Base-by-base conservation (phyloP, 1,140 invertebrate species). In the Drosophila orena region DNA sequence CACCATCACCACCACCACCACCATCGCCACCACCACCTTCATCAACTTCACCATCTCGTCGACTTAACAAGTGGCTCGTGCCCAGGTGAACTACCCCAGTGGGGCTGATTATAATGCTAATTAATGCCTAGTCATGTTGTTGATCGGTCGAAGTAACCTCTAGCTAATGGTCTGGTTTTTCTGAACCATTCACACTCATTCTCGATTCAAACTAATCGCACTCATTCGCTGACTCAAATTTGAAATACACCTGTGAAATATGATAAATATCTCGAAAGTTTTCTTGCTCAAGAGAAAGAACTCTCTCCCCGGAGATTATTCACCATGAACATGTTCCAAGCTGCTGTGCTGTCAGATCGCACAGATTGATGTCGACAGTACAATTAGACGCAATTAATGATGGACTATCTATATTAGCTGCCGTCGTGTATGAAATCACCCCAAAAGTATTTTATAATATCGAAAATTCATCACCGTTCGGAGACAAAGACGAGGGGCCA, bases 31-130 rank as follows among this genome's bases (percentile, higher is more conserved):
- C 30, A 30, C 1, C 27, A 7, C 0, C 27, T 8, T 1, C 27
- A 30, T 4, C 22, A 22, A 3, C 22, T 0, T 2, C 27, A 30
- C 30, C 30, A 30, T 50, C 47, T 50, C 30, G 47, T 24, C 47
- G 27, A 50, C 54, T 74, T 86, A 74, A 66, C 83, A 53, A 75
- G 54, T 88, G 81, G 83, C 81, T 81, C 81, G 81, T 86, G 81
- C 81, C 79, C 74, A 79, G 81, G 81, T 86, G 83, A 88, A 88
- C 79, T 81, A 86, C 83, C 83, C 80, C 78, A 66, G 64, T 50
- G 47, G 46, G n/a, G 56, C 46, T 81, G 47, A 88, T 88, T 81
- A 66, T 71, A 76, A 81, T 88, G 83, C 78, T 81, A 85, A 88
- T 85, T 78, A 85, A 79, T 77, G 72, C 60, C 81, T 34, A 61